phyloP scores from a whole-genome alignment of 2,797 vertebrate species.

The Tiaroga cobitis region DNA sequence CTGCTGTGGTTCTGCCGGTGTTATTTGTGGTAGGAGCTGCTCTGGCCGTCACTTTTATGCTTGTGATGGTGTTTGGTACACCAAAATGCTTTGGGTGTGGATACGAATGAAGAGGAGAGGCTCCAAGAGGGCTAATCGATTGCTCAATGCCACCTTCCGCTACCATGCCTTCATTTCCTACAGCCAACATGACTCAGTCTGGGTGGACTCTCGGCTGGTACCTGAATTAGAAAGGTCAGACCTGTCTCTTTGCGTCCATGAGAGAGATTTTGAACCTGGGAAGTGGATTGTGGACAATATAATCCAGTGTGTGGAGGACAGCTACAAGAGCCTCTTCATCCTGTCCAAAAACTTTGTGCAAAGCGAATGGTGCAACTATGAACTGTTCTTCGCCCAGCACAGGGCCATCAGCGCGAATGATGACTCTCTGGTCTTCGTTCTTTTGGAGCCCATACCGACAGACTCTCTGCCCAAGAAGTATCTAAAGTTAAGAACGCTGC shows the following conservation, averaged over 20 bases:
- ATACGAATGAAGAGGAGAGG: constrained; percentile 78
- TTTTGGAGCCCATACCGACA: constrained; percentile 83
- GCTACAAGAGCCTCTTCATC: constrained; percentile 87
- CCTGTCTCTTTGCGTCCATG: constrained; percentile 80
- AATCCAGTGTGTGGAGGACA: constrained; percentile 85
- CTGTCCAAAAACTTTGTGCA: constrained; percentile 86
- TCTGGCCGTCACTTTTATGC: constrained; percentile 64
- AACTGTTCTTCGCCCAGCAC: constrained; percentile 90
- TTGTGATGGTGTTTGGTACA: constrained; percentile 84
- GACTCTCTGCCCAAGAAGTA: constrained; percentile 82
- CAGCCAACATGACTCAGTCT: constrained; percentile 80
- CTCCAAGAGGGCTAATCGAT: constrained; percentile 52
- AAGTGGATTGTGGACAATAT: constrained; percentile 89
- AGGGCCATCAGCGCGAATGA: constrained; percentile 77
- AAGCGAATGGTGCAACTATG: constrained; percentile 91
- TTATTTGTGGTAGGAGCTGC: constrained; percentile 62
- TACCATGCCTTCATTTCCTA: constrained; percentile 89
- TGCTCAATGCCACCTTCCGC: constrained; percentile 61
- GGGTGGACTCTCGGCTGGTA: constrained; percentile 81
- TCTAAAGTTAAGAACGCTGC: constrained; percentile 79
- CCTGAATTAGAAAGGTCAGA: constrained; percentile 77
- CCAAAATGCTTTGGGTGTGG: constrained; percentile 86
- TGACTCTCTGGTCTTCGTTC: constrained; percentile 83
- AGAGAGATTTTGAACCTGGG: constrained; percentile 85
- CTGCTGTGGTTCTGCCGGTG: constrained; percentile 66